These are phyloP conservation scores for Drosophila melanica DNA, from an alignment of 1,140 invertebrate species.

Conservation along the genomic window DNA sequence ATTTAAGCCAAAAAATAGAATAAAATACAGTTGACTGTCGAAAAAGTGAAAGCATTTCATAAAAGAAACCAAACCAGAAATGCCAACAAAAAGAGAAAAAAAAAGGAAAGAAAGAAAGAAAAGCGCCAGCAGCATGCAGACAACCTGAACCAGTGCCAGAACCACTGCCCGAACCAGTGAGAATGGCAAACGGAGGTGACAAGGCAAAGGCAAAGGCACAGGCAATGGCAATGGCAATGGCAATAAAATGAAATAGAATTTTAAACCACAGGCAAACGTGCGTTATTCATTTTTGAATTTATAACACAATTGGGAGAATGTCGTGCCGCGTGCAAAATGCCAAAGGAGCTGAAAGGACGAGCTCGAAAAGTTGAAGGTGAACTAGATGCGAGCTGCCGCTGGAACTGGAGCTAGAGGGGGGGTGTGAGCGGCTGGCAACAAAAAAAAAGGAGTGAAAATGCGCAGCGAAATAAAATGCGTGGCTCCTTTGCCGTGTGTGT, in stretches of 20 bases:
- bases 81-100: background rate
- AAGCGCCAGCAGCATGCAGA: constrained; percentile 3
- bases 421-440: background rate
- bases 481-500: constrained; percentile 41
- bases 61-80: constrained; percentile 25
- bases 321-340: constrained; percentile 49
- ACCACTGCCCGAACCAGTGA: background rate
- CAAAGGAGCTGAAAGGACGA: constrained; percentile 58
- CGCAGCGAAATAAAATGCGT: constrained; percentile 55
- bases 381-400: background rate
- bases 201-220: constrained; percentile 5
- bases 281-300: constrained; percentile 82
- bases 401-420: background rate
- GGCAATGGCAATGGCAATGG: constrained; percentile 20
- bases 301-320: constrained; percentile 77
- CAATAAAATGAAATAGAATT: constrained; percentile 80
- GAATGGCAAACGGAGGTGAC: background rate
- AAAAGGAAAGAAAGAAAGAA: background rate
- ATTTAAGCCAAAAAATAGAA: constrained; percentile 18
- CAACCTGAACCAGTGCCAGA: background rate
- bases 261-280: constrained; percentile 78
- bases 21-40: constrained; percentile 20
- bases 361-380: constrained; percentile 8
- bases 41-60: constrained; percentile 63
- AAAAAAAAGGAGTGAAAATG: constrained; percentile 62